Conservation (phyloP, 2,888 invertebrate species). For the Bursaphelenchus okinawaensis region DNA sequence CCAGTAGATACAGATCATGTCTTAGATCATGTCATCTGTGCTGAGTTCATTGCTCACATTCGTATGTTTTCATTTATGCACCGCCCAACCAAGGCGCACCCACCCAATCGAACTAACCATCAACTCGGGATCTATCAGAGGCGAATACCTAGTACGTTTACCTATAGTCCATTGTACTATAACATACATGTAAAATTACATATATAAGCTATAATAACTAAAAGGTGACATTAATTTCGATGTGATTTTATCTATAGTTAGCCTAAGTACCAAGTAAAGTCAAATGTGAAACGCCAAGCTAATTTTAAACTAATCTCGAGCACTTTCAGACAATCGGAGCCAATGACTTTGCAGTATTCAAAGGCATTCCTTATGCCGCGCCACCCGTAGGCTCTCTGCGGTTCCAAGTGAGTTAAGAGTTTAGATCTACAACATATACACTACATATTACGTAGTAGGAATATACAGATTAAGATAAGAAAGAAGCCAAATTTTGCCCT, state of each 20-base stretch:
- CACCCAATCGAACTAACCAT: slow-evolving; percentile 55
- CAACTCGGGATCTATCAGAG: slow-evolving; percentile 54
- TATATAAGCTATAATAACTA: no score
- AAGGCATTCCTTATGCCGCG: slow-evolving; percentile 58
- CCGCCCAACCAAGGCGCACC: slow-evolving; percentile 23
- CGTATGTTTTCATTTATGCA: background rate
- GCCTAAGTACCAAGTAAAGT: no score
- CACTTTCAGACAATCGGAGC: slow-evolving; percentile 41
- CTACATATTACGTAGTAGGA: no score
- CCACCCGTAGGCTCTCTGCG: slow-evolving; percentile 56
- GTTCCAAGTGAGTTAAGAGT: slow-evolving; percentile 45
- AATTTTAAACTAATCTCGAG: no score
- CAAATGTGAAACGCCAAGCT: no score
- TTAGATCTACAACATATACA: no score
- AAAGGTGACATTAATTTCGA: no score
- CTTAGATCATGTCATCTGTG: background rate
- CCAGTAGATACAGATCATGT: background rate
- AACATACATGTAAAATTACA: background rate
- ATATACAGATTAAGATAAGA: no score
- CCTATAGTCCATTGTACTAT: background rate
- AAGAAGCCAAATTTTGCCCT: no score
- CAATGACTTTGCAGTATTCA: slow-evolving; percentile 56
- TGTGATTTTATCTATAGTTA: no score
- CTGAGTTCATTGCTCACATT: background rate
- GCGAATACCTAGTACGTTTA: slow-evolving; percentile 47